Conservation (phyloP, 2,113 vertebrate species). For the Myodes glareolus region DNA sequence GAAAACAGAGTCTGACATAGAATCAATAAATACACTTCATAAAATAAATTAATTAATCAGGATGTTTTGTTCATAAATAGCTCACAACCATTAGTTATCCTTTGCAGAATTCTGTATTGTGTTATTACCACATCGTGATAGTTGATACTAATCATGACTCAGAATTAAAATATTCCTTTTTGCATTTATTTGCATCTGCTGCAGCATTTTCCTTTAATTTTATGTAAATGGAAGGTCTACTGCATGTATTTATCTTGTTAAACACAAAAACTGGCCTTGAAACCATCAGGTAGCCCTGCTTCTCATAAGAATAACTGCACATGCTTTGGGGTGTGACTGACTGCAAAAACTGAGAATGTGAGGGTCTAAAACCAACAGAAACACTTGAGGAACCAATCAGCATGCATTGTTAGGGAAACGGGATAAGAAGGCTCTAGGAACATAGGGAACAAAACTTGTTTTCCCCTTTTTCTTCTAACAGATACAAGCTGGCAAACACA, state of each 20-base stretch:
- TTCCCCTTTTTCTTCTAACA: not conserved
- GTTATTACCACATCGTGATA: conserved; percentile 83
- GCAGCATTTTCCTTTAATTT: conserved; percentile 86
- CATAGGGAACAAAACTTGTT: not conserved
- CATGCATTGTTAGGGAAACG: not conserved
- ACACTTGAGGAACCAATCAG: conserved; percentile 52
- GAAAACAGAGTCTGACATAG: conserved; percentile 76
- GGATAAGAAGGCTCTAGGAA: conserved; percentile 7
- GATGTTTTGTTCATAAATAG: conserved; percentile 83
- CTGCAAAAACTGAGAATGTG: not conserved
- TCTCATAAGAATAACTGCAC: conserved; percentile 62
- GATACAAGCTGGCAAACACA: not conserved
- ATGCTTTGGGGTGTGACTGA: conserved; percentile 52
- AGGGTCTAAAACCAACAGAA: conserved; percentile 40
- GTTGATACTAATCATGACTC: conserved; percentile 85
- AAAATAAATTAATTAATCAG: conserved; percentile 80
- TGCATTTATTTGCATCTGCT: conserved; percentile 88
- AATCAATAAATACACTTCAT: conserved; percentile 78
- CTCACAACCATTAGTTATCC: conserved; percentile 79
- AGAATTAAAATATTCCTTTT: conserved; percentile 87
- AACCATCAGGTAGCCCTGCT: conserved; percentile 64
- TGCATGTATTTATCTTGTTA: conserved; percentile 83
- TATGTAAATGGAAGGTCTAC: conserved; percentile 85
- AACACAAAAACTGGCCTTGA: conserved; percentile 81
- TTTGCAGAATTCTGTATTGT: conserved; percentile 83